Conservation (phyloP, 2,113 vertebrate genomes). For the Bungarus multicinctus region DNA sequence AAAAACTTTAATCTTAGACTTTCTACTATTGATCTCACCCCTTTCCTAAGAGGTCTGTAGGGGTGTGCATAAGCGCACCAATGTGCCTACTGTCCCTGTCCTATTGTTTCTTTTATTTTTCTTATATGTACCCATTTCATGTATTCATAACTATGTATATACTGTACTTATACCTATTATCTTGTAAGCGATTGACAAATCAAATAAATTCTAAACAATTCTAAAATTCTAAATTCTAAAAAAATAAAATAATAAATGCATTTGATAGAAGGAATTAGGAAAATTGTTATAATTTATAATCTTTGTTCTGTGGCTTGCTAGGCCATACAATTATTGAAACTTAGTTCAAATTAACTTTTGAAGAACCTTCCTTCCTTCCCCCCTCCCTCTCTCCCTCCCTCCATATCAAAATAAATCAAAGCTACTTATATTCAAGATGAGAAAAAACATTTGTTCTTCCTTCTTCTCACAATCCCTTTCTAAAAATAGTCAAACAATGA, state of each 20-base stretch:
- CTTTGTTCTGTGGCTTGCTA: not conserved
- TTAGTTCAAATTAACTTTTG: not conserved
- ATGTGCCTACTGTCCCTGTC: no score
- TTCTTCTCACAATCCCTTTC: not conserved
- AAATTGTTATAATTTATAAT: not conserved
- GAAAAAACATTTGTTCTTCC: slow-evolving; percentile 48
- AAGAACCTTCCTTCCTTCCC: not conserved
- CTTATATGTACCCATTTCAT: no score
- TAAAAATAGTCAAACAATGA: slow-evolving; percentile 40
- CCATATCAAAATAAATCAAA: not conserved
- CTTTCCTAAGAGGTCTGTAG: no score
- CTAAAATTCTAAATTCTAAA: no score
- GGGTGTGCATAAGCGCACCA: no score
- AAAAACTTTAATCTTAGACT: no score
- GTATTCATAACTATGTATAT: no score
- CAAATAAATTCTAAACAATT: no score
- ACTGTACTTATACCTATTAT: no score
- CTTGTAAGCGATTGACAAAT: no score
- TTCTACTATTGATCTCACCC: no score
- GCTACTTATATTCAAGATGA: slow-evolving; percentile 48
- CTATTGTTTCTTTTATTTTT: no score
- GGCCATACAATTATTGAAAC: not conserved
- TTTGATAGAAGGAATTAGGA: slow-evolving; percentile 31
- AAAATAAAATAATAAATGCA: slow-evolving; percentile 47
- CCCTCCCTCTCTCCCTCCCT: not conserved